These are phyloP conservation scores for Parasteatoda tepidariorum DNA, from an alignment of 1,140 invertebrate genomes.

Conservation along the genomic window DNA sequence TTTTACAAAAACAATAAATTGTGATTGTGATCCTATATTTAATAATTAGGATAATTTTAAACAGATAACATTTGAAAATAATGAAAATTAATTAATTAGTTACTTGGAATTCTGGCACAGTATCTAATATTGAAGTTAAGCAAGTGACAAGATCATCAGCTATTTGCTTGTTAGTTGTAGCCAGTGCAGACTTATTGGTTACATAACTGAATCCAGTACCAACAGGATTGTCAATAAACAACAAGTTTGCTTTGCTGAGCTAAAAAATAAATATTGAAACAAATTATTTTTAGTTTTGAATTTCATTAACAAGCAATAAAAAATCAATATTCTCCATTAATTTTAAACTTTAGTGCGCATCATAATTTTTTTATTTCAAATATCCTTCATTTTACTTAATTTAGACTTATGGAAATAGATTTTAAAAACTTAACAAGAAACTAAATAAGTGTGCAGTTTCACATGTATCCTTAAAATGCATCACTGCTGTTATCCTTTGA, in stretches of 20 bases:
- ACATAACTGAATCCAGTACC: constrained; percentile 89
- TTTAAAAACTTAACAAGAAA: too few species aligned
- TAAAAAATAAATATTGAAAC: constrained; percentile 62
- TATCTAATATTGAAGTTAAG: constrained; percentile 75
- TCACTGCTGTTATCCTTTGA: too few species aligned
- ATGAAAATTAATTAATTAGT: background rate
- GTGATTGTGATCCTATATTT: too few species aligned
- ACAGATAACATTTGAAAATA: background rate
- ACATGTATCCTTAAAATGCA: too few species aligned
- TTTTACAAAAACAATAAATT: too few species aligned
- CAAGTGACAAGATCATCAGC: constrained; percentile 81
- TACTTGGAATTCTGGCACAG: constrained; percentile 75
- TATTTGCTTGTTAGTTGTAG: constrained; percentile 79
- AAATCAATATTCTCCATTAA: too few species aligned
- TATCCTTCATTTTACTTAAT: too few species aligned
- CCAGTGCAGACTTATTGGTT: constrained; percentile 72
- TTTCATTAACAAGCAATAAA: too few species aligned
- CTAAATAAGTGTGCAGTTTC: too few species aligned
- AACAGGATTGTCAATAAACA: constrained; percentile 91
- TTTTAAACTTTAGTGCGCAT: too few species aligned
- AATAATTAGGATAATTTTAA: background rate
- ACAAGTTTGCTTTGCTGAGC: constrained; percentile 75
- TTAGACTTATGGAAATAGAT: too few species aligned
- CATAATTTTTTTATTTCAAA: too few species aligned
- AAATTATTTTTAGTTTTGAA: background rate